Percentiles rank a stretch among this genome's conserved stretches.
phyloP scores from a whole-genome alignment of 2,888 invertebrate species.

The Himalopsyche tibetana region DNA sequence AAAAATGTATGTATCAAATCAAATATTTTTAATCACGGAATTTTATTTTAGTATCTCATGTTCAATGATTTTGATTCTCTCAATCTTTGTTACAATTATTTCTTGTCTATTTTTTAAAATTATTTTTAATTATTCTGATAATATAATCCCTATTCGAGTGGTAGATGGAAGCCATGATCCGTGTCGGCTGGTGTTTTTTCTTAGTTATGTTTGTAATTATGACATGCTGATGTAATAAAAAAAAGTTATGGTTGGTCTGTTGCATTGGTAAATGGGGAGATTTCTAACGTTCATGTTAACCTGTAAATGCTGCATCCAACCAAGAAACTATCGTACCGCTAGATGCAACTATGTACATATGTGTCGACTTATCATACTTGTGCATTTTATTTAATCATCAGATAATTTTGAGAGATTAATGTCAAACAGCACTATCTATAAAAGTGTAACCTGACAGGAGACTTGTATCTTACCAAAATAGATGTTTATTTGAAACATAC shows the following conservation, averaged over 20 bases:
- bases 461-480: too few species aligned
- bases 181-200: constrained; percentile 55
- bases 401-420: too few species aligned
- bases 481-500: too few species aligned
- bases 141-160: constrained; percentile 41
- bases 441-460: too few species aligned
- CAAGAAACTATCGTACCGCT: too few species aligned
- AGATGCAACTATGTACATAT: too few species aligned
- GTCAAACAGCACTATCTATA: too few species aligned
- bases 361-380: neutral
- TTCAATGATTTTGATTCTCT: neutral
- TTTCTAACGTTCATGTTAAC: neutral
- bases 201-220: constrained; percentile 62
- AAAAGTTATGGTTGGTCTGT: constrained; percentile 54
- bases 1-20: too few species aligned
- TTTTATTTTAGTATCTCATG: too few species aligned
- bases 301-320: constrained; percentile 15
- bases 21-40: too few species aligned
- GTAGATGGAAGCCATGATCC: constrained; percentile 50
- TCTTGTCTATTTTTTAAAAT: neutral
- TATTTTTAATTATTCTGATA: constrained; percentile 16
- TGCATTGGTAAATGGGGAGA: constrained; percentile 29
- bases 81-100: neutral
- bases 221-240: constrained; percentile 59
- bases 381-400: constrained; percentile 3